phyloP scores from a whole-genome alignment of 2,888 invertebrate species.

The Pilophorus perplexus region DNA sequence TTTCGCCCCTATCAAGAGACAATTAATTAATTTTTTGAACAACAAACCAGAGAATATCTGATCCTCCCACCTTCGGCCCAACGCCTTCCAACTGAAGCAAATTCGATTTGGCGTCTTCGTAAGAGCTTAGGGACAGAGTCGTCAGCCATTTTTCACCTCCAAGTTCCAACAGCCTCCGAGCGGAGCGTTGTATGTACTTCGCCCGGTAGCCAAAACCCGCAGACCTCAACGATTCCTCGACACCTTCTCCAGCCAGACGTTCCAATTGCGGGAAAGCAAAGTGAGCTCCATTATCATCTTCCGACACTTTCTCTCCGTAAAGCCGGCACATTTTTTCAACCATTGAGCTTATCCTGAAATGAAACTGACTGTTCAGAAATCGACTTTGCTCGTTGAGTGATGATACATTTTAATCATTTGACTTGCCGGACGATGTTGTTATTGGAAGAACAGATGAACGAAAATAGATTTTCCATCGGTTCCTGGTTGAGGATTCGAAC shows the following conservation, averaged over 20 bases:
- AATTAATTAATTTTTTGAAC: too few relatives aligned
- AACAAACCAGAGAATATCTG: too few relatives aligned
- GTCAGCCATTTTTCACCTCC: slow-evolving; percentile 74
- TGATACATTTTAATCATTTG: neutral
- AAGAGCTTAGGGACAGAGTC: slow-evolving; percentile 64
- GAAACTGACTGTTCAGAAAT: too few relatives aligned
- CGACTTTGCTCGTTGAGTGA: too few relatives aligned
- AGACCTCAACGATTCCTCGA: slow-evolving; percentile 68
- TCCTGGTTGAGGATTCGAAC: slow-evolving; percentile 90
- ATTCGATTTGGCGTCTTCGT: slow-evolving; percentile 68
- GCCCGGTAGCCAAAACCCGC: slow-evolving; percentile 86
- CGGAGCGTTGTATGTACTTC: slow-evolving; percentile 76
- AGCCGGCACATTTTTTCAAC: slow-evolving; percentile 79
- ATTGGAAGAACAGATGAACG: slow-evolving; percentile 96
- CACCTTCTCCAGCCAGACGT: slow-evolving; percentile 59
- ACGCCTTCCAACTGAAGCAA: slow-evolving; percentile 81
- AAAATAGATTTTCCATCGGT: slow-evolving; percentile 87
- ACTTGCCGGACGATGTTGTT: slow-evolving; percentile 84
- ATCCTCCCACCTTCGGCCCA: slow-evolving; percentile 77
- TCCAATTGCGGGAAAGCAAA: slow-evolving; percentile 79
- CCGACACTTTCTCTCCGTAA: slow-evolving; percentile 76
- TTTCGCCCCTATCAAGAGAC: too few relatives aligned
- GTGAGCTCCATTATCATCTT: slow-evolving; percentile 63
- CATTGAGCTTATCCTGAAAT: slow-evolving; percentile 75
- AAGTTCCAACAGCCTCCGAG: slow-evolving; percentile 64